phyloP scores from a whole-genome alignment of 2,797 vertebrate species.

The Philypnodon macrostomus region DNA sequence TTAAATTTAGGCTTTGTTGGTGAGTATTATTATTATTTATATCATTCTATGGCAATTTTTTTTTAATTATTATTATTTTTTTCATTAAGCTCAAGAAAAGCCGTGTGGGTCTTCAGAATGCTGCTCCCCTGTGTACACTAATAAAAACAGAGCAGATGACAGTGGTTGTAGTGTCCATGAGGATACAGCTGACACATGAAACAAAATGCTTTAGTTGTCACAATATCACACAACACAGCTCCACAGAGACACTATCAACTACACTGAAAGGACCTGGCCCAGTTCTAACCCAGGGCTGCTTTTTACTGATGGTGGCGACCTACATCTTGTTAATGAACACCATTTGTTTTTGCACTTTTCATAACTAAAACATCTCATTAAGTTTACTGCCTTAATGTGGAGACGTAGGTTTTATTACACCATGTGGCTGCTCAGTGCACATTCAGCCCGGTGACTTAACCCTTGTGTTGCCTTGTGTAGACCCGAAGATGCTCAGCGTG shows the following conservation, averaged over 20 bases:
- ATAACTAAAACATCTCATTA: neutral
- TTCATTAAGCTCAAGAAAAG: too few relatives aligned
- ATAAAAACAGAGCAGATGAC: neutral
- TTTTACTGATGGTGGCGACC: neutral
- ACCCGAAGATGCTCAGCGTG: too few relatives aligned
- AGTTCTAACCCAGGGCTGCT: neutral
- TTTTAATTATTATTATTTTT: too few relatives aligned
- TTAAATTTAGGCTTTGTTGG: too few relatives aligned
- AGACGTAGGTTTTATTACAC: too few relatives aligned
- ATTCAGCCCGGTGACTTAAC: too few relatives aligned
- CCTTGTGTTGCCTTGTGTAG: too few relatives aligned
- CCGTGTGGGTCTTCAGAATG: too few relatives aligned
- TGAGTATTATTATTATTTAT: too few relatives aligned
- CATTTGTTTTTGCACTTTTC: neutral
- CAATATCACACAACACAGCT: slow-evolving; percentile 1
- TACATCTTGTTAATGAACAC: neutral
- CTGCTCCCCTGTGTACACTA: neutral
- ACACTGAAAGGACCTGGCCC: neutral
- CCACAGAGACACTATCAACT: neutral
- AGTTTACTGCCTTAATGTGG: too few relatives aligned
- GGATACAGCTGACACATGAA: neutral
- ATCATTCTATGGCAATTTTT: too few relatives aligned
- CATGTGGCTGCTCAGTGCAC: too few relatives aligned
- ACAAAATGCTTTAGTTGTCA: slow-evolving; percentile 1
- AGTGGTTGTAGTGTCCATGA: neutral